phyloP scores from a whole-genome alignment of 2,797 vertebrate genomes.

The Aplochiton taeniatus region DNA sequence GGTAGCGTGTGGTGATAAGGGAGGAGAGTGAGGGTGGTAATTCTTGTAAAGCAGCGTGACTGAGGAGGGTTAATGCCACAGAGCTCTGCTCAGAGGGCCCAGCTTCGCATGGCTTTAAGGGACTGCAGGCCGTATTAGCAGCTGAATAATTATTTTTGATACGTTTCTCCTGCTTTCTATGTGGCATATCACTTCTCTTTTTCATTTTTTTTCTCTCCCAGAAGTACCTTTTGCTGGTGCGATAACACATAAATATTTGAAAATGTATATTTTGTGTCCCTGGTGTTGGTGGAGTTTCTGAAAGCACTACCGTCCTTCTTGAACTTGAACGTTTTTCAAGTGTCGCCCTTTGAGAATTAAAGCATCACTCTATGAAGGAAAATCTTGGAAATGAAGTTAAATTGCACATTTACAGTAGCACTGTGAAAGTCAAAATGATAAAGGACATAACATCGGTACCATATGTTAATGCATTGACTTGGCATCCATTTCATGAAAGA shows the following conservation, averaged over 20 bases:
- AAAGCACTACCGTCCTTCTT: constrained; percentile 40
- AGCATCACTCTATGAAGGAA: constrained; percentile 53
- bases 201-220: constrained; percentile 1
- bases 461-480: constrained; percentile 18
- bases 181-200: constrained; percentile 25
- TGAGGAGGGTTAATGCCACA: constrained; percentile 60
- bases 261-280: constrained; percentile 48
- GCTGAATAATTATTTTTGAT: constrained; percentile 67
- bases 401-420: constrained; percentile 55
- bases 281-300: constrained; percentile 41
- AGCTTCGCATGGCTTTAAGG: constrained; percentile 57
- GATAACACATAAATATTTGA: constrained; percentile 43
- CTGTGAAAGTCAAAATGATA: constrained; percentile 45
- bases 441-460: constrained; percentile 6
- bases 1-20: constrained; percentile 38
- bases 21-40: constrained; percentile 40
- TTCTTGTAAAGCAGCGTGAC: constrained; percentile 57
- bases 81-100: constrained; percentile 47
- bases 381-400: constrained; percentile 15
- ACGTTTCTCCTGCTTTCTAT: constrained; percentile 46
- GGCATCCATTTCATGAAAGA: constrained; percentile 7
- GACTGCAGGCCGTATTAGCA: constrained; percentile 63
- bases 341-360: constrained; percentile 35
- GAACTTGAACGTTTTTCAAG: constrained; percentile 60
- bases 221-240: constrained; percentile 34